Conservation (phyloP, 2,797 vertebrate genomes). For the Betta splendens region DNA sequence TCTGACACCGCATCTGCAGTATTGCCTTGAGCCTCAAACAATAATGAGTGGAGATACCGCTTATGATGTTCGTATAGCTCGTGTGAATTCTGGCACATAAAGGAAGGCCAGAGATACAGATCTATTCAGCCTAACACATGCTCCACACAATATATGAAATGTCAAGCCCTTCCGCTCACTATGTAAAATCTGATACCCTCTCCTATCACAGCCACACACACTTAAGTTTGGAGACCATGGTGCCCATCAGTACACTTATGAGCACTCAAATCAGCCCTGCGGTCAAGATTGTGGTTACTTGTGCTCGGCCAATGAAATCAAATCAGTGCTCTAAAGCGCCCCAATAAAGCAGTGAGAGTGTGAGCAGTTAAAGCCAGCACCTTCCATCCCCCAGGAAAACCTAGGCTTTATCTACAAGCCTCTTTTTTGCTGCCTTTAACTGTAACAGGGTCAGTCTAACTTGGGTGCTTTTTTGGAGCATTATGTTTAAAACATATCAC, state of each 20-base stretch:
- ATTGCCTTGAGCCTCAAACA: neutral
- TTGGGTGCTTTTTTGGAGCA: neutral
- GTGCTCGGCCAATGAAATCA: conserved; percentile 78
- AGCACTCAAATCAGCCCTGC: conserved; percentile 83
- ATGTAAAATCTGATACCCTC: conserved; percentile 54
- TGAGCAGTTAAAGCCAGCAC: conserved; percentile 52
- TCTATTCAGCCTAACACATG: conserved; percentile 11
- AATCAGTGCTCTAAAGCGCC: conserved; percentile 66
- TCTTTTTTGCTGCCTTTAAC: conserved; percentile 31
- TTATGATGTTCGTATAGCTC: conserved; percentile 13
- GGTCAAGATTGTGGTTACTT: conserved; percentile 81
- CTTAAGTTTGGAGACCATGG: conserved; percentile 62
- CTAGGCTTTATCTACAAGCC: conserved; percentile 24
- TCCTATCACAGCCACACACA: conserved; percentile 32
- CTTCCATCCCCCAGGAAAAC: conserved; percentile 37
- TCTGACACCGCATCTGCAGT: conserved; percentile 7
- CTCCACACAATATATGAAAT: conserved; percentile 4
- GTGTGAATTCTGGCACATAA: neutral
- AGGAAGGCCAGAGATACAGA: conserved; percentile 16
- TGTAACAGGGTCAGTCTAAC: conserved; percentile 6
- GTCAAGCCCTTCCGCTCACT: conserved; percentile 38
- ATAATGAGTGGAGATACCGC: conserved; percentile 14
- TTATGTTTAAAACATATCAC: neutral
- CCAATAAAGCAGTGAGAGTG: conserved; percentile 61
- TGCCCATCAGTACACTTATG: conserved; percentile 73